Evolutionary conservation across 2,113 vertebrate species (phyloP), one percentile per base, ranked within the genome.

Genomic region (Gavia stellata): DNA sequence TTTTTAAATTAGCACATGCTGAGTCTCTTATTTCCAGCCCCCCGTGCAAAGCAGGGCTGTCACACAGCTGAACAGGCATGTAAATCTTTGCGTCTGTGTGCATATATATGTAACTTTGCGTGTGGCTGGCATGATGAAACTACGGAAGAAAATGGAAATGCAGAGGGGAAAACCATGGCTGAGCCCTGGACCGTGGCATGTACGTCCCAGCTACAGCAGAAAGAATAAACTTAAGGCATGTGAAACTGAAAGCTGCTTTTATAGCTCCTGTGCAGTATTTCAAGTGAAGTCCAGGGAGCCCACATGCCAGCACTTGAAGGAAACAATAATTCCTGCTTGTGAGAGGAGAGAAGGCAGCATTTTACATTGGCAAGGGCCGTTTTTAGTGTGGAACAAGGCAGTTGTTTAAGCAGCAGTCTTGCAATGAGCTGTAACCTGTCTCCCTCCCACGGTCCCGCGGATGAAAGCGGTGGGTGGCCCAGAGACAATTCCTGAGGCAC

Each of bases 371-470:
- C 40, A 55, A 44, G 62, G 50, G 26, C 9, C 1, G 2, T 8
- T 38, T 19, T 13, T 13, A 12, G 50, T 3, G 2, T 5, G 62
- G 21, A 34, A 26, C 2, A 1, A 26, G 12, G 12, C 4, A 2
- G 10, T 12, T 17, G 11, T 14, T 29, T 21, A n/a, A n/a, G 86
- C 49, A 19, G 42, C n/a, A 16, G 12, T 26, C 16, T 20, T 17
- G 50, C 44, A 13, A 17, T 1, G 23, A 50, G 21, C 47, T 33
- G 44, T 9, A 24, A 9, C 45, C 45, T 3, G 0, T 8, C n/a
- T 1, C 18, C 16, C 23, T 55, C 29, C 40, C 4, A 1, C 12
- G 2, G 38, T 10, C 12, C 10, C 3, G 5, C 3, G 4, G 45
- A 15, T 4, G 23, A 28, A 25, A 42, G 45, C 1, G 9, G 8